Percentiles rank a stretch among this genome's conserved stretches.
These are phyloP conservation scores for Tetragonula carbonaria DNA, from an alignment of 2,888 invertebrate species.

Conservation along the genomic window DNA sequence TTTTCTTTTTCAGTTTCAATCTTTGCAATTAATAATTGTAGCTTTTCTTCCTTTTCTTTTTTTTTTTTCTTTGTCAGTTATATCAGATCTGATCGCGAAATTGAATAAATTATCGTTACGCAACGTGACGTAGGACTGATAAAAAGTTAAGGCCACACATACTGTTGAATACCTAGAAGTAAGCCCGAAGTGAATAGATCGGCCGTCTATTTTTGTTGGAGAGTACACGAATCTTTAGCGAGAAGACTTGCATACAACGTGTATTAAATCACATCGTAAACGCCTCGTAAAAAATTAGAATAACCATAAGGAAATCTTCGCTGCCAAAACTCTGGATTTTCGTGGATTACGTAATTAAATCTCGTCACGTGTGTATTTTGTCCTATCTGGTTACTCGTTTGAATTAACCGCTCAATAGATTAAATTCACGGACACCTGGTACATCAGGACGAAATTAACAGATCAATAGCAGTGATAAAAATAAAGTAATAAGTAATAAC, in stretches of 20 bases:
- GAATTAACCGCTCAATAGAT: neutral
- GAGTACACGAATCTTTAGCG: conserved; percentile 51
- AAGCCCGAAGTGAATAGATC: conserved; percentile 45
- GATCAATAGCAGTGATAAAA: neutral
- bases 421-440: neutral
- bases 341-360: conserved; percentile 18
- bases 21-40: no score
- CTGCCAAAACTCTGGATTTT: neutral
- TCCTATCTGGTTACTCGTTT: neutral
- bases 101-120: neutral
- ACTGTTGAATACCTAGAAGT: conserved; percentile 40
- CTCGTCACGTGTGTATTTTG: no score
- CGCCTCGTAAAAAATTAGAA: conserved; percentile 43
- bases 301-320: conserved; percentile 22
- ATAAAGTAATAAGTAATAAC: neutral
- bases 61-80: no score
- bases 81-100: no score
- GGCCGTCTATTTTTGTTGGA: conserved; percentile 64
- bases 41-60: no score
- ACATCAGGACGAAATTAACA: neutral
- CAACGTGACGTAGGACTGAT: conserved; percentile 32
- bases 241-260: conserved; percentile 34
- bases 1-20: no score
- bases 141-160: conserved; percentile 45
- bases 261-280: conserved; percentile 41